These are phyloP conservation scores for Crocallis elinguaria DNA, from an alignment of 2,888 invertebrate genomes.

Conservation along the genomic window DNA sequence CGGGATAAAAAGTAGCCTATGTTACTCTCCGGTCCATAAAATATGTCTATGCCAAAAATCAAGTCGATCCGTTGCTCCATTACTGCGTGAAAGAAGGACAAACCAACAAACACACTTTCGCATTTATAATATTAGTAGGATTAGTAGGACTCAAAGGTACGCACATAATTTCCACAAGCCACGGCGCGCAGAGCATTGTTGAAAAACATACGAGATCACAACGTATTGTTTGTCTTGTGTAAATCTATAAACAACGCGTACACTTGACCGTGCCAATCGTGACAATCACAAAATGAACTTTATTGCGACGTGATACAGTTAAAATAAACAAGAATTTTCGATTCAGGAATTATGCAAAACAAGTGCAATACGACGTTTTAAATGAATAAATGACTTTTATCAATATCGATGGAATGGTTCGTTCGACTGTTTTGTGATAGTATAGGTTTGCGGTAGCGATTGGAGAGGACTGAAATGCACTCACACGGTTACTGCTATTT, in stretches of 20 bases:
- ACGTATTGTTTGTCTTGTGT: constrained; percentile 58
- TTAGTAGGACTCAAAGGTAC: constrained; percentile 12
- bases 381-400: background rate
- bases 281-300: constrained; percentile 12
- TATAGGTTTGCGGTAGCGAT: too few relatives aligned
- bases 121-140: too few relatives aligned
- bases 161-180: constrained; percentile 16
- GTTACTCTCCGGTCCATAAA: too few relatives aligned
- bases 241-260: constrained; percentile 68
- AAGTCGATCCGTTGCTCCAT: too few relatives aligned
- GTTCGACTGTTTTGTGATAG: too few relatives aligned
- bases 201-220: constrained; percentile 52
- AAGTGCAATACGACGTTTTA: constrained; percentile 11
- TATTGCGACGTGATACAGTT: constrained; percentile 11
- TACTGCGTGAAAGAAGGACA: too few relatives aligned
- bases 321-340: background rate
- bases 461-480: too few relatives aligned
- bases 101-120: too few relatives aligned
- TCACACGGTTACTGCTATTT: too few relatives aligned
- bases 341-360: constrained; percentile 25
- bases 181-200: constrained; percentile 40
- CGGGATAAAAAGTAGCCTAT: too few relatives aligned
- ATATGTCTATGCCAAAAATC: too few relatives aligned
- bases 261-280: constrained; percentile 9
- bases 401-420: background rate